Conservation (phyloP, 2,888 invertebrate genomes). For the Balanococcus diminutus region DNA sequence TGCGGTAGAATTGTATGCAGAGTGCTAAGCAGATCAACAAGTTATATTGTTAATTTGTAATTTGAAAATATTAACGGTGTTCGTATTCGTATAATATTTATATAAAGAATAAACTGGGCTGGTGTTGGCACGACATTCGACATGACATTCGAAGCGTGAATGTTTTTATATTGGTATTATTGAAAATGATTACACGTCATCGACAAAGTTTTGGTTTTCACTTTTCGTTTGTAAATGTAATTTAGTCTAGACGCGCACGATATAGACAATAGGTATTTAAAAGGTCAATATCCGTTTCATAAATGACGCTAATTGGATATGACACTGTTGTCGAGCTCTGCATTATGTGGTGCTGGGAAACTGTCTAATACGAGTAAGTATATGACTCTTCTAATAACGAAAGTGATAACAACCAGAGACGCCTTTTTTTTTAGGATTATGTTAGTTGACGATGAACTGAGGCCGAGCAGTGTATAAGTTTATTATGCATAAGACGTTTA, state of each 20-base stretch:
- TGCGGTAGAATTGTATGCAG: not conserved
- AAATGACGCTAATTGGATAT: constrained; percentile 2
- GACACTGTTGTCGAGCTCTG: not conserved
- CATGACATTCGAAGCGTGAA: constrained; percentile 3
- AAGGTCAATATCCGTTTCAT: constrained; percentile 34
- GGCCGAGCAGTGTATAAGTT: not conserved
- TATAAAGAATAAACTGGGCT: not conserved
- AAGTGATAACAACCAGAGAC: constrained; percentile 23
- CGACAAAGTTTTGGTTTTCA: not conserved
- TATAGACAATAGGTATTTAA: constrained; percentile 30
- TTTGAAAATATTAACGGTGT: not conserved
- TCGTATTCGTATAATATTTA: not conserved
- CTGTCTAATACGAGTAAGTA: not conserved
- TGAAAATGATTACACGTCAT: not conserved
- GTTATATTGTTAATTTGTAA: not conserved
- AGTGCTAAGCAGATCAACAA: not conserved
- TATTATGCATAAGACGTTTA: not conserved
- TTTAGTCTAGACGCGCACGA: constrained; percentile 7
- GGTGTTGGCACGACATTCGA: not conserved
- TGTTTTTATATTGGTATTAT: constrained; percentile 10
- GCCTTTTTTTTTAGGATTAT: not conserved
- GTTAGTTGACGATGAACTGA: not conserved
- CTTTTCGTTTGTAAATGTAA: not conserved
- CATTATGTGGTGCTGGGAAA: not conserved
- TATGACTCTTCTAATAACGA: not conserved